Percentiles rank a stretch among this genome's conserved stretches.
Conservation (phyloP, 2,113 vertebrate genomes). For the Caranx ignobilis region DNA sequence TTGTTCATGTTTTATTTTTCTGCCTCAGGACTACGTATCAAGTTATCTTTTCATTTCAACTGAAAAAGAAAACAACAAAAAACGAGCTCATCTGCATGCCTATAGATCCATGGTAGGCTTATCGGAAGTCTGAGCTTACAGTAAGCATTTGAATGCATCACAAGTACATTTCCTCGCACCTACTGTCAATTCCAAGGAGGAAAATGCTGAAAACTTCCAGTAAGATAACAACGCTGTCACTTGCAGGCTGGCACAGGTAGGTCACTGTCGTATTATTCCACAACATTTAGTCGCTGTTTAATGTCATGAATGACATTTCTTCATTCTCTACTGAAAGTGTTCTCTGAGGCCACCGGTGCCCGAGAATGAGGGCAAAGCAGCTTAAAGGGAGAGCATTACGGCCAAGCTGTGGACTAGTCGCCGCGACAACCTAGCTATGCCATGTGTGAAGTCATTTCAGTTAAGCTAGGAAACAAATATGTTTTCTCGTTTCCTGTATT, state of each 20-base stretch:
- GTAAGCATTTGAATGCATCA: conserved; percentile 58
- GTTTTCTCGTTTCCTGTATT: background rate
- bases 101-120: fast-evolving
- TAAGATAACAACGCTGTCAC: conserved; percentile 16
- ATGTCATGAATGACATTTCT: conserved; percentile 34
- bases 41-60: background rate
- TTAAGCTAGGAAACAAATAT: background rate
- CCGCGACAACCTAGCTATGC: conserved; percentile 32
- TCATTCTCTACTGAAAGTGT: conserved; percentile 33
- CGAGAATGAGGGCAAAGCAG: conserved; percentile 82
- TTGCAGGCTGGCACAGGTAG: conserved; percentile 51
- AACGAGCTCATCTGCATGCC: background rate
- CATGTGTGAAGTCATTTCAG: conserved; percentile 16
- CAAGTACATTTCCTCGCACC: conserved; percentile 59
- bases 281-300: background rate
- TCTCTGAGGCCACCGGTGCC: conserved; percentile 60
- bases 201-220: conserved; percentile 70
- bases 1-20: background rate
- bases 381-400: conserved; percentile 79
- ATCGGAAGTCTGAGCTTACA: conserved; percentile 9
- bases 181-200: conserved; percentile 56
- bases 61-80: background rate
- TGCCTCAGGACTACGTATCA: background rate
- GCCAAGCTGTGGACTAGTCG: conserved; percentile 52
- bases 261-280: conserved; percentile 11